These are phyloP conservation scores for Chlorops oryzae DNA, from an alignment of 1,140 invertebrate genomes.

Conservation along the genomic window DNA sequence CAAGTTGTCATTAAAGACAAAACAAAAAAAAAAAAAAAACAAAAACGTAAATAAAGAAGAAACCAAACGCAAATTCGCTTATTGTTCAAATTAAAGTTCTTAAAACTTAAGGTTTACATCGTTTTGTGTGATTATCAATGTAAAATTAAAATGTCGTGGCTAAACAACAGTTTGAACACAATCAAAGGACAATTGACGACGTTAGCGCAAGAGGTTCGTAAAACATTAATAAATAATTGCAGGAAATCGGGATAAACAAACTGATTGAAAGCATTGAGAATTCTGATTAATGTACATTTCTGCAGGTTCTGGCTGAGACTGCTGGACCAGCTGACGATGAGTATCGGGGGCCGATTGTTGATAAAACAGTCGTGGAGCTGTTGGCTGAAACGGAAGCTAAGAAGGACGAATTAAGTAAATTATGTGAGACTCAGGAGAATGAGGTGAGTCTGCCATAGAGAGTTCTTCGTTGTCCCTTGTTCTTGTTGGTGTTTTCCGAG, in stretches of 20 bases:
- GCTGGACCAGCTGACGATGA: constrained; percentile 49
- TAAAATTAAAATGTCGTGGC: constrained; percentile 61
- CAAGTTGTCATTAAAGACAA: constrained; percentile 15
- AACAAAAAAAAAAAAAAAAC: constrained; percentile 10
- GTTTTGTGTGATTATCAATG: background rate
- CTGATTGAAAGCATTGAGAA: no score
- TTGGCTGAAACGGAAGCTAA: constrained; percentile 51
- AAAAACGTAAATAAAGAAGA: background rate
- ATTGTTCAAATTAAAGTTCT: no score
- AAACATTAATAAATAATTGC: no score
- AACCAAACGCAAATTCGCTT: no score
- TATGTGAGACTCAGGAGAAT: constrained; percentile 57
- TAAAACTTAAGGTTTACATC: no score
- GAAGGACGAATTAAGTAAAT: constrained; percentile 55
- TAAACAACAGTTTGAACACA: constrained; percentile 66
- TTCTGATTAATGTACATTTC: no score
- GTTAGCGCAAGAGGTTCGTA: constrained; percentile 70
- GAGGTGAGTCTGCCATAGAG: no score
- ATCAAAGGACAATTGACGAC: constrained; percentile 69
- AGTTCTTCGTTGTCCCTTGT: no score
- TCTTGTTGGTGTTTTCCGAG: no score
- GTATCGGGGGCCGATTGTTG: constrained; percentile 26
- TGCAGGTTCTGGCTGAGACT: constrained; percentile 53
- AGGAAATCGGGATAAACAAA: no score
- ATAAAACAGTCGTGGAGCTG: constrained; percentile 31